Evolutionary conservation across 2,797 vertebrate species (phyloP).

Genomic region (Mionectes olivaceus): DNA sequence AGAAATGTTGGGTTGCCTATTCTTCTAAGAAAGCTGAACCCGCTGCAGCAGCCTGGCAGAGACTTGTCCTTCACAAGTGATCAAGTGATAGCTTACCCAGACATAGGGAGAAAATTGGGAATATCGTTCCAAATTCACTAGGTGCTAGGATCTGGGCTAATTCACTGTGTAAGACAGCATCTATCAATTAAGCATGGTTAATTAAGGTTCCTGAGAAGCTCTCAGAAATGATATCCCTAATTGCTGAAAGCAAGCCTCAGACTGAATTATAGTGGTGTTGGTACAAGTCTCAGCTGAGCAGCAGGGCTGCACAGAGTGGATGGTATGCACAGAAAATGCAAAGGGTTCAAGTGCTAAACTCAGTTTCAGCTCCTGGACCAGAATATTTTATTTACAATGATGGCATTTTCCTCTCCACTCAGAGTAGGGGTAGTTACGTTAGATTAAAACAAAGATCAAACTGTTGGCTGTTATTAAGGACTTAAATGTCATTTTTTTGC

Average conservation of each 20-base stretch:
- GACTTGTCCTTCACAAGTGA: background rate
- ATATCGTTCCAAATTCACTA: background rate
- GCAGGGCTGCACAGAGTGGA: background rate
- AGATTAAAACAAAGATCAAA: conserved; percentile 7
- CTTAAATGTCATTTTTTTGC: background rate
- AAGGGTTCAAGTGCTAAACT: background rate
- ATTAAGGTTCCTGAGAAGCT: background rate
- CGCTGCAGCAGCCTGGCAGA: background rate
- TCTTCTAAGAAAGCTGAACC: background rate
- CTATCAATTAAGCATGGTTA: background rate
- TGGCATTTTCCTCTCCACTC: background rate
- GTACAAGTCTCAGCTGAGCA: background rate
- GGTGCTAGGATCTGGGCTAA: background rate
- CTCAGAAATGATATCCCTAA: background rate
- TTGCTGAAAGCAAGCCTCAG: background rate
- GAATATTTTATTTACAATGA: background rate
- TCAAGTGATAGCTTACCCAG: background rate
- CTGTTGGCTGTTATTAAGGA: background rate
- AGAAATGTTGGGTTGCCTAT: background rate
- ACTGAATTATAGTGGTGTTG: background rate
- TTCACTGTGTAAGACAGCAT: background rate
- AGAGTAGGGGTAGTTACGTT: background rate
- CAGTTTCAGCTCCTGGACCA: background rate
- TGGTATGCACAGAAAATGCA: background rate
- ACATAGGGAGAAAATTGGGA: background rate